These are phyloP conservation scores for Lamellibrachia columna DNA, from an alignment of 2,888 invertebrate genomes.

Conservation along the genomic window DNA sequence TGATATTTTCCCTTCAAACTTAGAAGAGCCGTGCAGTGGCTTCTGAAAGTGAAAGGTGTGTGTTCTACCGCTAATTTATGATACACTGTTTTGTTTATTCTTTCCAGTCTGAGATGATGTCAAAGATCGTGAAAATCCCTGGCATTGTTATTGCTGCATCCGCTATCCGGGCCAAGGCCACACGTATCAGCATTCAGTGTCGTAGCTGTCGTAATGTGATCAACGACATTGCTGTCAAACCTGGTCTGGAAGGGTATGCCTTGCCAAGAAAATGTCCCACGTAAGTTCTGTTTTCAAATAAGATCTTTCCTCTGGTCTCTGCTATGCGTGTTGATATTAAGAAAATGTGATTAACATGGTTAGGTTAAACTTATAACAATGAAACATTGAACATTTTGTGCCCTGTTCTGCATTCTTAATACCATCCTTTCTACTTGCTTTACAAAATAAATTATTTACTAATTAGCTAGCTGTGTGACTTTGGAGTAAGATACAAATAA, in stretches of 20 bases:
- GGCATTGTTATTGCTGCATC: constrained; percentile 96
- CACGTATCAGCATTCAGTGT: constrained; percentile 93
- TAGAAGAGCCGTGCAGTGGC: background rate
- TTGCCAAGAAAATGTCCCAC: constrained; percentile 94
- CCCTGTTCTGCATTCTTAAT: background rate
- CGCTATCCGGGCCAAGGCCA: constrained; percentile 94
- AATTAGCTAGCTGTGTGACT: background rate
- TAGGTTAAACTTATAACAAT: background rate
- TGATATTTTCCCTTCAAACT: background rate
- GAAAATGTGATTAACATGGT: background rate
- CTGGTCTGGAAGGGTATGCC: constrained; percentile 94
- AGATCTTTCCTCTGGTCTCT: background rate
- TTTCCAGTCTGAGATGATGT: constrained; percentile 87
- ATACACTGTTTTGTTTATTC: background rate
- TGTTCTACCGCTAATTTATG: background rate
- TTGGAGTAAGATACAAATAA: too few relatives aligned
- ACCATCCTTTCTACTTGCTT: background rate
- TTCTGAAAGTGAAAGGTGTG: background rate
- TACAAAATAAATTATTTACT: background rate
- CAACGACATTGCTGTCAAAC: constrained; percentile 88
- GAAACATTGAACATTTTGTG: background rate
- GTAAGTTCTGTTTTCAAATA: constrained; percentile 70
- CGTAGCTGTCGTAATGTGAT: constrained; percentile 90
- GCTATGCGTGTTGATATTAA: background rate
- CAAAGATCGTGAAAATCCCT: constrained; percentile 90